A percentile compares a stretch with the other conserved stretches of the same genome.
Evolutionary conservation across 92 coral and sea anemone species (phyloP).

Genomic region (Diadumene lineata): DNA sequence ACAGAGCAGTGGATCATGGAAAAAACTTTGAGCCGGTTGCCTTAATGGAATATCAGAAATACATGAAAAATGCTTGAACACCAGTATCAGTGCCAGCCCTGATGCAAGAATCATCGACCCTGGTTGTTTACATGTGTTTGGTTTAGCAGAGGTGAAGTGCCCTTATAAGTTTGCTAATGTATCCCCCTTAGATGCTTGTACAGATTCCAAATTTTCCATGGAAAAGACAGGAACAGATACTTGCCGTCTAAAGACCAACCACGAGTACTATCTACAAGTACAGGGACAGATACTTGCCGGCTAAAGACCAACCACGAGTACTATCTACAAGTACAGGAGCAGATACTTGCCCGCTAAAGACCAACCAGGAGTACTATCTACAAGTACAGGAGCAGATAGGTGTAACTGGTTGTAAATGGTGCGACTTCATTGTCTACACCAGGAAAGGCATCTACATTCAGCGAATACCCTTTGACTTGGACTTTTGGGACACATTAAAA

Average conservation of each 20-base stretch:
- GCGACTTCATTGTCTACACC: constrained; percentile 42
- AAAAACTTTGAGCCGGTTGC: constrained; percentile 49
- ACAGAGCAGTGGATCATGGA: constrained; percentile 36
- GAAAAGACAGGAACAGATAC: too few relatives aligned
- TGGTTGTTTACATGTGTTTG: constrained; percentile 37
- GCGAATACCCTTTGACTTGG: constrained; percentile 32
- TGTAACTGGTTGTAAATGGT: constrained; percentile 39
- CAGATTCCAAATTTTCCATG: constrained; percentile 42
- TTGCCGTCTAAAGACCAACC: not conserved
- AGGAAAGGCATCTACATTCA: constrained; percentile 27
- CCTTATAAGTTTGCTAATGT: constrained; percentile 28
- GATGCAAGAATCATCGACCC: constrained; percentile 37
- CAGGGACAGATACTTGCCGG: too few relatives aligned
- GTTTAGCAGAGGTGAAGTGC: constrained; percentile 34
- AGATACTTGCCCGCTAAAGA: constrained; percentile 23
- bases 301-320: constrained; percentile 14
- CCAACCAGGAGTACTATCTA: constrained; percentile 28
- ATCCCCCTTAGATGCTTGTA: constrained; percentile 33
- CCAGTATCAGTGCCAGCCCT: constrained; percentile 39
- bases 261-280: too few relatives aligned
- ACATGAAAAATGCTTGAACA: constrained; percentile 28
- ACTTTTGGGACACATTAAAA: too few relatives aligned
- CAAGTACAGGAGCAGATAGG: constrained; percentile 43
- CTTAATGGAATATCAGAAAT: constrained; percentile 18
- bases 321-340: too few relatives aligned